phyloP scores from a whole-genome alignment of 1,140 invertebrate genomes.

The Mycetomoellerius zeteki region DNA sequence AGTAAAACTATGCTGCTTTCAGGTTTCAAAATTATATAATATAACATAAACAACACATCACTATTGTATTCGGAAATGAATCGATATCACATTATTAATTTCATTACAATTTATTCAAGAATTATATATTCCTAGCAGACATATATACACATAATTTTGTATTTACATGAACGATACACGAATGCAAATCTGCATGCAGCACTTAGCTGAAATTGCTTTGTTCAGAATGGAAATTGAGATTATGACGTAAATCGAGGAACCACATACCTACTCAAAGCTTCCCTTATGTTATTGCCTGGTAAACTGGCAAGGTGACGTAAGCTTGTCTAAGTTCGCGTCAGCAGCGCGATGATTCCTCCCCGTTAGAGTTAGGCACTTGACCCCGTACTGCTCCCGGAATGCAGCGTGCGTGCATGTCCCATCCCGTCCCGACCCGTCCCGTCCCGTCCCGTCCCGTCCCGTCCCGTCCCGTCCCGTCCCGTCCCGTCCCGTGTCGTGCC shows the following conservation, averaged over 20 bases:
- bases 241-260: constrained; percentile 18
- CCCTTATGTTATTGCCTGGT: constrained; percentile 4
- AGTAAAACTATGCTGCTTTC: neutral
- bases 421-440: neutral
- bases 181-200: neutral
- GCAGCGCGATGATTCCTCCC: constrained; percentile 54
- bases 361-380: constrained; percentile 64
- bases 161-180: neutral
- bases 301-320: constrained; percentile 48
- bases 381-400: constrained; percentile 54
- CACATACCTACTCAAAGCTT: constrained; percentile 1
- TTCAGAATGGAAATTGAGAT: constrained; percentile 34
- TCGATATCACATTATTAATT: neutral
- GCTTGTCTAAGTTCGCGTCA: constrained; percentile 48
- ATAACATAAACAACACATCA: neutral
- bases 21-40: constrained; percentile 9
- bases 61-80: neutral
- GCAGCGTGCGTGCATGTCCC: constrained; percentile 23
- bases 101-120: neutral
- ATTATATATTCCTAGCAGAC: neutral
- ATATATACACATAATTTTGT: neutral
- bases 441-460: neutral
- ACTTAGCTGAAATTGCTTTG: constrained; percentile 17
- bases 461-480: neutral
- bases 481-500: neutral